Base-by-base conservation (phyloP, 2,113 vertebrate species). In the Eublepharis macularius region DNA sequence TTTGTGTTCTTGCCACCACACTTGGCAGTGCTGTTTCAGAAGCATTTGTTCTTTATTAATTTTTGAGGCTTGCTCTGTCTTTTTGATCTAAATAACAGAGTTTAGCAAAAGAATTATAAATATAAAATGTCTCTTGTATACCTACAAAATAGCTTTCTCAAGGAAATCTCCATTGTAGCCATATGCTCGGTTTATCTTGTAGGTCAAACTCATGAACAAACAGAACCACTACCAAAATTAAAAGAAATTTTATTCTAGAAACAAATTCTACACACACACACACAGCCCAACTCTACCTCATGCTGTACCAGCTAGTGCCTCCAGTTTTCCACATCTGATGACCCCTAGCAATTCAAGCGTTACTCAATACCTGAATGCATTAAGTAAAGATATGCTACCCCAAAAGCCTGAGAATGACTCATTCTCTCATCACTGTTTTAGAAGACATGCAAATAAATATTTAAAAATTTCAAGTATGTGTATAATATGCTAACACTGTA, bases 1-100 rank as follows among this genome's bases (percentile, higher is more conserved):
- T 66, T 94, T 93, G 60, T 97, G 93, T 86, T 98, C 98, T 79
- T 94, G 93, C 97, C 96, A 97, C 98, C 98, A 99, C 89, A 98
- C 96, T 91, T 97, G 97, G 45, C 86, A 96, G 88, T 99, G 98
- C 83, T 98, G 98, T 84, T 97, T 97, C 89, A 98, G 91, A 65
- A 98, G 90, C 86, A 90, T 96, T 93, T 95, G 97, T 75, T 98
- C 97, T 95, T 97, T 99, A 86, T 94, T 97, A 75, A 85, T 86
- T 94, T 98, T 98, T 94, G 97, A 98, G 78, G 95, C 93, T 91
- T 95, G 95, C 76, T 96, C 83, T 81, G 93, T 94, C 93, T 96
- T 97, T 94, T 96, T 93, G 90, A 99, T 96, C 98, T 99, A 89
- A 45, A 81, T 51, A n/a, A 72, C 79, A 91, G 95, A 86, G 65